Evolutionary conservation across 2,888 invertebrate species (phyloP).

Genomic region (Parascotia fuliginaria): DNA sequence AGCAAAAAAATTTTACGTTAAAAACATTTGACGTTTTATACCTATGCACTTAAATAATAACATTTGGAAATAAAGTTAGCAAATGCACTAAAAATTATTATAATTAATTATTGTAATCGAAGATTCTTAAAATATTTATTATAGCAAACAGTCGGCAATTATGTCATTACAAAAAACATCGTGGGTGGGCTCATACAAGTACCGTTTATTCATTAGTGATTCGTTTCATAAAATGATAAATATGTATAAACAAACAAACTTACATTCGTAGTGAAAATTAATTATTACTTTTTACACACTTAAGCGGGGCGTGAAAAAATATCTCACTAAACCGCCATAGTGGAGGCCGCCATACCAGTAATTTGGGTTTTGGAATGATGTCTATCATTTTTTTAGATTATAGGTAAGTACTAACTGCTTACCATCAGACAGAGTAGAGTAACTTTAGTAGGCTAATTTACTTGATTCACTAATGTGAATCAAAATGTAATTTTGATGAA

Average conservation of each 20-base stretch:
- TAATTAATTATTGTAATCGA: slow-evolving; percentile 8
- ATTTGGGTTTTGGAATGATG: no score
- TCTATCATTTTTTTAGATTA: slow-evolving; percentile 24
- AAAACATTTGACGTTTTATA: no score
- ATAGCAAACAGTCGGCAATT: slow-evolving; percentile 24
- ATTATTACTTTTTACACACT: no score
- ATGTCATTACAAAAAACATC: slow-evolving; percentile 42
- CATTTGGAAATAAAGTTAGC: neutral
- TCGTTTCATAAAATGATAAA: slow-evolving; percentile 33
- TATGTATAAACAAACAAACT: slow-evolving; percentile 37
- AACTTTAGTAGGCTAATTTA: no score
- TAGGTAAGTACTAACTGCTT: no score
- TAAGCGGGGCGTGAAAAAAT: no score
- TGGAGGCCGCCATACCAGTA: no score
- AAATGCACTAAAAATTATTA: neutral
- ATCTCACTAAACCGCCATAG: no score
- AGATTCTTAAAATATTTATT: slow-evolving; percentile 23
- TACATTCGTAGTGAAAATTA: slow-evolving; percentile 28
- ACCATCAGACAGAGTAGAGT: no score
- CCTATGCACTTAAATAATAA: no score
- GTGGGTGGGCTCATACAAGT: slow-evolving; percentile 38
- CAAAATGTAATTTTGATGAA: slow-evolving; percentile 42
- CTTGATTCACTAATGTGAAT: no score
- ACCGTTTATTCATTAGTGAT: slow-evolving; percentile 40
- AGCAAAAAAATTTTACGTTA: no score